Percentiles rank a stretch among this genome's conserved stretches.
phyloP scores from a whole-genome alignment of 2,888 invertebrate species.

The Torymus auratus region DNA sequence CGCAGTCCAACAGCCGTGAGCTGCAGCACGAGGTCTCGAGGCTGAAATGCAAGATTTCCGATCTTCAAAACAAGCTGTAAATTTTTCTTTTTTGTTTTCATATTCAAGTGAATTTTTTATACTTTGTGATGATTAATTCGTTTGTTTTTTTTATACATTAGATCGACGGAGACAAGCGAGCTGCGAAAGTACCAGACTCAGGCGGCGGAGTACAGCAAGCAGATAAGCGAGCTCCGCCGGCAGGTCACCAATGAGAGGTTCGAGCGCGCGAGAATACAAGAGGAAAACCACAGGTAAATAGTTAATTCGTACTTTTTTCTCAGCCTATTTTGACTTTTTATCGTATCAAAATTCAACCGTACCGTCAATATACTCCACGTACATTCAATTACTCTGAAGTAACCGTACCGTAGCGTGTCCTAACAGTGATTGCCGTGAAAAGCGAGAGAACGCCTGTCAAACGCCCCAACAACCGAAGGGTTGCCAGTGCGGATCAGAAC shows the following conservation, averaged over 20 bases:
- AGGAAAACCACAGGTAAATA: conserved; percentile 66
- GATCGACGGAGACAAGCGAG: conserved; percentile 75
- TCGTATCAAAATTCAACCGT: too few species aligned
- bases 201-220: conserved; percentile 78
- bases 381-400: conserved; percentile 42
- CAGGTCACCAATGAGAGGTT: conserved; percentile 79
- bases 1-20: conserved; percentile 82
- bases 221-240: conserved; percentile 78
- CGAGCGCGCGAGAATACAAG: conserved; percentile 75
- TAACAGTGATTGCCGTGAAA: conserved; percentile 16
- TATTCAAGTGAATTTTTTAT: too few species aligned
- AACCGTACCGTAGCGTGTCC: conserved; percentile 43
- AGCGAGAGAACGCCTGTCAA: conserved; percentile 7
- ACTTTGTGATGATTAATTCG: too few species aligned
- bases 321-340: too few species aligned
- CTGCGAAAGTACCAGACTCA: conserved; percentile 78
- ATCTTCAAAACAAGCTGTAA: conserved; percentile 79
- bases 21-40: conserved; percentile 81
- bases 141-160: conserved; percentile 54
- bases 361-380: neutral
- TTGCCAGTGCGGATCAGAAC: too few species aligned
- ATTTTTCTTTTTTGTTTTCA: conserved; percentile 34
- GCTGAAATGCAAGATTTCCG: conserved; percentile 79
- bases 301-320: too few species aligned
- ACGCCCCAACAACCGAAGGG: neutral